A percentile compares a stretch with the other conserved stretches of the same genome.
phyloP scores from a whole-genome alignment of 1,140 invertebrate genomes.

The Halesus radiatus region DNA sequence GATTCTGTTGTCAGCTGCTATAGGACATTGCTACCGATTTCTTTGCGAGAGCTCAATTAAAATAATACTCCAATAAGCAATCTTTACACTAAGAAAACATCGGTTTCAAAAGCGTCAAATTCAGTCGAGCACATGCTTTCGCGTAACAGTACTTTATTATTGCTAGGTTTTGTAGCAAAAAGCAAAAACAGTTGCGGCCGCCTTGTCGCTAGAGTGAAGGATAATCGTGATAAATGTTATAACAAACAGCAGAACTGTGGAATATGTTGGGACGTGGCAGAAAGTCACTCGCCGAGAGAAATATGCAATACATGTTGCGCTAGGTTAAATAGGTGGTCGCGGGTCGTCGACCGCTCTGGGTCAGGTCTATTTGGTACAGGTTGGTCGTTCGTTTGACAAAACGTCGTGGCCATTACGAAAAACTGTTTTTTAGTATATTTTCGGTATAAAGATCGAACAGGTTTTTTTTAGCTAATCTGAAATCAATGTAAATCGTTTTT shows the following conservation, averaged over 20 bases:
- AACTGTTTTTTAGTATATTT: not conserved
- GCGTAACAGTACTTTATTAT: conserved; percentile 21
- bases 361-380: not conserved
- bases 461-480: not conserved
- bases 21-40: too few relatives aligned
- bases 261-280: not conserved
- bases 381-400: not conserved
- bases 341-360: conserved; percentile 8
- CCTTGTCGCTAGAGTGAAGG: not conserved
- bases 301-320: conserved; percentile 32
- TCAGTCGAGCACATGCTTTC: conserved; percentile 24
- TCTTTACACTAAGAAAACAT: too few relatives aligned
- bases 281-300: not conserved
- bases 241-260: conserved; percentile 23
- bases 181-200: conserved; percentile 31
- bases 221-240: conserved; percentile 18
- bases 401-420: not conserved
- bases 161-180: not conserved
- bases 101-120: not conserved
- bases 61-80: too few relatives aligned
- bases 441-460: not conserved
- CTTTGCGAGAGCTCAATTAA: too few relatives aligned
- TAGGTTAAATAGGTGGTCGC: conserved; percentile 25
- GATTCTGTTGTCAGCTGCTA: too few relatives aligned
- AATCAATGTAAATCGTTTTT: conserved; percentile 12